Percentiles rank a stretch among this genome's conserved stretches.
Conservation (phyloP, 1,140 invertebrate species). For the Chrysomallon squamiferum region DNA sequence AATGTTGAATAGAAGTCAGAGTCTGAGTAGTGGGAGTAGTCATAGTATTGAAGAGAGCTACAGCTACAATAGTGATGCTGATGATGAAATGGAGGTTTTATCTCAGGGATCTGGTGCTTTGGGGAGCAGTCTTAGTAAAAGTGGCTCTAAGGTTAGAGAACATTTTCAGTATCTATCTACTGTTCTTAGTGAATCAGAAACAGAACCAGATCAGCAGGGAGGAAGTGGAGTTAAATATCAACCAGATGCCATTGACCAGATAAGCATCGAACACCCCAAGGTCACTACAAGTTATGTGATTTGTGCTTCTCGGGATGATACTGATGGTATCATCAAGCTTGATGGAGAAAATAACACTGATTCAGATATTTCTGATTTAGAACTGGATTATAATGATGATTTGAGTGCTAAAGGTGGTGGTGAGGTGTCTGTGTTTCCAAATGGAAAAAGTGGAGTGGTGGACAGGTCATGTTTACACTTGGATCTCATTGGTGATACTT, state of each 20-base stretch:
- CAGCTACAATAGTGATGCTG: conserved; percentile 39
- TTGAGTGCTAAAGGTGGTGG: background rate
- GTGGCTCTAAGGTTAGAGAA: conserved; percentile 2
- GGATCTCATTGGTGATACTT: conserved; percentile 12
- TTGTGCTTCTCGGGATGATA: background rate
- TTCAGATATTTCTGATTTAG: background rate
- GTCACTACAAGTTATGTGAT: background rate
- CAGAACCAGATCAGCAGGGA: conserved; percentile 8
- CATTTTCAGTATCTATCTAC: conserved; percentile 8
- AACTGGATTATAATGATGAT: background rate
- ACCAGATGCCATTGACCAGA: background rate
- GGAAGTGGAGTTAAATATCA: background rate
- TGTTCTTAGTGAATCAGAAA: conserved; percentile 21
- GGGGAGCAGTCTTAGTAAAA: conserved; percentile 6
- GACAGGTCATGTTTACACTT: conserved; percentile 30
- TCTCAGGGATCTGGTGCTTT: conserved; percentile 30
- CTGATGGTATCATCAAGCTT: background rate
- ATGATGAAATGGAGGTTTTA: conserved; percentile 39
- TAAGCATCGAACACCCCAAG: background rate
- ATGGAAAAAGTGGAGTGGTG: background rate
- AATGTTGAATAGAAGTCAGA: background rate
- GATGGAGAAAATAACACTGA: background rate
- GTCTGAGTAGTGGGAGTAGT: background rate
- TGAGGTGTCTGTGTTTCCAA: background rate
- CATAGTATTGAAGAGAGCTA: conserved; percentile 17